Evolutionary conservation across 2,888 invertebrate genomes (phyloP), one percentile per base, ranked within the genome.

Genomic region (Xanthorhoe spadicearia): DNA sequence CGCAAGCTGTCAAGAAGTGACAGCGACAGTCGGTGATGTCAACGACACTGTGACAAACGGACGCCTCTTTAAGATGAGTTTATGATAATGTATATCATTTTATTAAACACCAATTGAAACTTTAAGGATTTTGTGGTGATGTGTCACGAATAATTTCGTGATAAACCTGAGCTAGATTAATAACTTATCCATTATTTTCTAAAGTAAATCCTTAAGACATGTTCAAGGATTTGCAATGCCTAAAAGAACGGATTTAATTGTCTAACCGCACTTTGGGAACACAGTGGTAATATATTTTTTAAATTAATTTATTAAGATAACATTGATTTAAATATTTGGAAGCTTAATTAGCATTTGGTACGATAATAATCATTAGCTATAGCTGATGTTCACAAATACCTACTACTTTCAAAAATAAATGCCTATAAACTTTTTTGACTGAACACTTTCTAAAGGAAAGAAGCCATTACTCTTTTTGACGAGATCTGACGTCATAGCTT

Each of bases 1-100:
- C 73, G 75, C 77, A 58, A 70, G 79, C 79, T 85, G 86, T 85
- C 87, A 85, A 77, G 74, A 64, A 69, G 77, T 72, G 72, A 74
- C 71, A 70, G 61, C 17, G 54, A 69, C 72, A 72, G 68, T 62
- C 64, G 58, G 60, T 59, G 69, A 72, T 70, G 72, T 74, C 72
- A 72, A 69, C 72, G 68, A 59, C 43, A 63, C 62, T 61, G 58
- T 63, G 77, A 77, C 66, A 75, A 71, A 73, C 73, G 68, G 74
- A 77, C 75, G 78, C 80, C 78, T 80, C 78, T 80, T 77, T 77
- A 75, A 79, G 77, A 81, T 81, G 78, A 76, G 68, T 56, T 70
- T 69, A 73, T 69, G 69, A 71, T 73, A 73, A 70, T 72, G 56
- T 60, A 49, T 57, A 49, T 68, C 38, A 52, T 48, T 50, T 58